These are phyloP conservation scores for Corythornis madagascariensis DNA, from an alignment of 2,113 vertebrate species.

Conservation along the genomic window DNA sequence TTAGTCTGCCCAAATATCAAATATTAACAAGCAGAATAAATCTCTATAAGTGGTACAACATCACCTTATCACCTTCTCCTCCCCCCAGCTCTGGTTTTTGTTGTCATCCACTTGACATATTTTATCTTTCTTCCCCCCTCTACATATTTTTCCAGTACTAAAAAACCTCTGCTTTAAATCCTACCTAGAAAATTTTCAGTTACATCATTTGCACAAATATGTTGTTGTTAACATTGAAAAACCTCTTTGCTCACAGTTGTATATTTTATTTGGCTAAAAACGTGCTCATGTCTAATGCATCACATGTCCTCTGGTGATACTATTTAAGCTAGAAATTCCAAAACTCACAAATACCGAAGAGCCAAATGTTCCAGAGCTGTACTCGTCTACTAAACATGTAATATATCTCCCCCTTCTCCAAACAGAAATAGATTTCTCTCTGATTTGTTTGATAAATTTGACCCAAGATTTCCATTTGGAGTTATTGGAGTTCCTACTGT, in stretches of 20 bases:
- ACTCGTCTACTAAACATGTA: conserved; percentile 89
- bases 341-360: conserved; percentile 94
- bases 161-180: conserved; percentile 58
- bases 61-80: conserved; percentile 25
- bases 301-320: conserved; percentile 89
- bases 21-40: background rate
- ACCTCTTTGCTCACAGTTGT: conserved; percentile 85
- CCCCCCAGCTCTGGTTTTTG: background rate
- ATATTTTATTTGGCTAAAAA: conserved; percentile 97
- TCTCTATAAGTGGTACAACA: background rate
- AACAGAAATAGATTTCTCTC: conserved; percentile 96
- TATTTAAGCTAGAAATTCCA: conserved; percentile 98
- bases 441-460: conserved; percentile 99
- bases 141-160: conserved; percentile 75
- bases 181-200: conserved; percentile 79
- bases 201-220: conserved; percentile 95
- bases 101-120: conserved; percentile 37
- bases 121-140: conserved; percentile 46
- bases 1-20: background rate
- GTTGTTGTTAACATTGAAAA: conserved; percentile 92
- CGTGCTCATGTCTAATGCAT: conserved; percentile 87
- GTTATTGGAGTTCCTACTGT: conserved; percentile 98
- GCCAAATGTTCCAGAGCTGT: conserved; percentile 90
- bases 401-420: conserved; percentile 93
- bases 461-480: conserved; percentile 94